A percentile compares a stretch with the other conserved stretches of the same genome.
phyloP scores from a whole-genome alignment of 2,797 vertebrate genomes.

The Synanceia verrucosa region DNA sequence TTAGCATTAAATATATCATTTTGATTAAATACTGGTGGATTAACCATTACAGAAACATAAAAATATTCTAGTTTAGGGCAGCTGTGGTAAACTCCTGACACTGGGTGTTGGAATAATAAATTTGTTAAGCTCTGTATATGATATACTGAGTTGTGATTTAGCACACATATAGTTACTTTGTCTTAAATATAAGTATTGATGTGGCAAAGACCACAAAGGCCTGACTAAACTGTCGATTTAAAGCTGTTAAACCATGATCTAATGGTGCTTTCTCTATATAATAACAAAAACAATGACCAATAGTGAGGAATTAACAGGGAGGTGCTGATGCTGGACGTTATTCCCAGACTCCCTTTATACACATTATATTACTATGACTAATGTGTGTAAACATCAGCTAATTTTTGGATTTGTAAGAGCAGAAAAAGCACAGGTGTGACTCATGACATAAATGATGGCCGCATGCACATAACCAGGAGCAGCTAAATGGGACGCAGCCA shows the following conservation, averaged over 20 bases:
- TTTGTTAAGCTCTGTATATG: too few relatives aligned
- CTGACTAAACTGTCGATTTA: too few relatives aligned
- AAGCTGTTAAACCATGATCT: too few relatives aligned
- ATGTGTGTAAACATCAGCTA: not conserved
- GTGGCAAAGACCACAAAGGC: too few relatives aligned
- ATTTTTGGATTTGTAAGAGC: not conserved
- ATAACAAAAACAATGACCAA: not conserved
- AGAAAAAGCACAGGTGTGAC: not conserved
- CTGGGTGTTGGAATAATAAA: too few relatives aligned
- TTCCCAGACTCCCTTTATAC: not conserved
- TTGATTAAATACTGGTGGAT: too few relatives aligned
- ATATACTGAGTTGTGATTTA: not conserved
- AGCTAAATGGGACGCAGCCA: not conserved
- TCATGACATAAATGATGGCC: not conserved
- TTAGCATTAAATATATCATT: too few relatives aligned
- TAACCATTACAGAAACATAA: too few relatives aligned
- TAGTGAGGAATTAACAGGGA: not conserved
- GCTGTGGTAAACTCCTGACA: too few relatives aligned
- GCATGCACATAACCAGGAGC: not conserved
- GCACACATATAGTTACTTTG: not conserved
- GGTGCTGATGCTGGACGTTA: not conserved
- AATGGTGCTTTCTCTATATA: not conserved
- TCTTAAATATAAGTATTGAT: not conserved
- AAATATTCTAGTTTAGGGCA: too few relatives aligned
- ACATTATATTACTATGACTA: not conserved